Percentiles rank a stretch among this genome's conserved stretches.
Evolutionary conservation across 1,140 invertebrate genomes (phyloP).

Genomic region (Bombus haemorrhoidalis): DNA sequence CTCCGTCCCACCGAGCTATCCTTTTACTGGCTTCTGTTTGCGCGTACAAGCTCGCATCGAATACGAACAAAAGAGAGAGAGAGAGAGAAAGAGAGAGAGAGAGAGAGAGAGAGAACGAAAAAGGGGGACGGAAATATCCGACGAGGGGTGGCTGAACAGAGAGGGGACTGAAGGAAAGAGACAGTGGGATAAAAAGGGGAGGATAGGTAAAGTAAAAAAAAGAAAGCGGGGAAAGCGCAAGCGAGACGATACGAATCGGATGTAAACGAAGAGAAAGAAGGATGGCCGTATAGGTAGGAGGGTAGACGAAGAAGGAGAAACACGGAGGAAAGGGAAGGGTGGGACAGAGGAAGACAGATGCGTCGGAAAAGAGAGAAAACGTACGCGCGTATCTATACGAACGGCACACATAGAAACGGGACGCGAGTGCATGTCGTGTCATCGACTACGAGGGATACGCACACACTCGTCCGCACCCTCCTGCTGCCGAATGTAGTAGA

Average conservation of each 20-base stretch:
- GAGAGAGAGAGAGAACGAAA: neutral
- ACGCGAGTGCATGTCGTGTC: slow-evolving; percentile 31
- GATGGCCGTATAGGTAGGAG: neutral
- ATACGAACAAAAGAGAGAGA: no score
- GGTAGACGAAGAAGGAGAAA: neutral
- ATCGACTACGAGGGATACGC: slow-evolving; percentile 35
- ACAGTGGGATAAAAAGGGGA: neutral
- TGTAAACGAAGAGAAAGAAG: neutral
- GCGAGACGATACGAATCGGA: neutral
- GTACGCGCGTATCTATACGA: neutral
- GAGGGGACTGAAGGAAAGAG: neutral
- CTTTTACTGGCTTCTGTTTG: slow-evolving; percentile 30
- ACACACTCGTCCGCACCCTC: slow-evolving; percentile 55
- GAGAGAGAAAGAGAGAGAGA: neutral
- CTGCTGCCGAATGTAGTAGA: slow-evolving; percentile 61
- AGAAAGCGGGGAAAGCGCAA: neutral
- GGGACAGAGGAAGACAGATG: slow-evolving; percentile 10
- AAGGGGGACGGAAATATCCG: neutral
- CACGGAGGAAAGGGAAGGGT: neutral
- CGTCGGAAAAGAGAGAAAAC: slow-evolving; percentile 27
- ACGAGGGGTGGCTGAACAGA: neutral
- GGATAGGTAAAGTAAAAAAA: slow-evolving; percentile 23
- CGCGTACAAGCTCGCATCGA: neutral
- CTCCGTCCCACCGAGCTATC: slow-evolving; percentile 25
- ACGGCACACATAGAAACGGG: neutral